Conservation (phyloP, 1,140 invertebrate species). For the Drosophila kikkawai region DNA sequence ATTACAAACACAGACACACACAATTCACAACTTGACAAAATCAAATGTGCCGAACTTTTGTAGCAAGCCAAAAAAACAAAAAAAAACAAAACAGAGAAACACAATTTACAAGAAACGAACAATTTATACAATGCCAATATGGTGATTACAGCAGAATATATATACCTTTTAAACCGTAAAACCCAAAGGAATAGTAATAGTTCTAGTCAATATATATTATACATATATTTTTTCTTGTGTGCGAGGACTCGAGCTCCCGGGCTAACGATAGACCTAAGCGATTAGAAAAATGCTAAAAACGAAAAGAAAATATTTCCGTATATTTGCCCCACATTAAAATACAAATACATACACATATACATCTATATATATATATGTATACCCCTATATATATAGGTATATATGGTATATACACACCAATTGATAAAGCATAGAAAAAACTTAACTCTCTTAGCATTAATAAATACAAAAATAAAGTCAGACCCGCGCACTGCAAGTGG, state of each 20-base stretch:
- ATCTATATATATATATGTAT: conserved; percentile 9
- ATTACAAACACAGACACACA: conserved; percentile 3
- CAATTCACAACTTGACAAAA: conserved; percentile 34
- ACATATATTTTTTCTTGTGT: conserved; percentile 41
- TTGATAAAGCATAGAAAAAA: conserved; percentile 20
- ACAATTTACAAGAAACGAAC: conserved; percentile 47
- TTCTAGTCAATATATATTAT: conserved; percentile 27
- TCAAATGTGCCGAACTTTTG: conserved; percentile 60
- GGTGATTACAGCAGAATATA: conserved; percentile 27
- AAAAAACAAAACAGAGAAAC: neutral
- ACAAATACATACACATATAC: neutral
- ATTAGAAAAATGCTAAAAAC: conserved; percentile 21
- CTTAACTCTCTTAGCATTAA: conserved; percentile 25
- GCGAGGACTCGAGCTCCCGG: conserved; percentile 45
- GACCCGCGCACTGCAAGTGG: conserved; percentile 68
- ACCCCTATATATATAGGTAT: conserved; percentile 11
- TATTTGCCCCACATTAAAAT: conserved; percentile 27
- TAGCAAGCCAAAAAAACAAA: conserved; percentile 25
- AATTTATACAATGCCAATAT: conserved; percentile 48
- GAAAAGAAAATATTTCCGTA: conserved; percentile 9
- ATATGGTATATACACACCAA: conserved; percentile 6
- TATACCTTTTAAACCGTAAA: conserved; percentile 38
- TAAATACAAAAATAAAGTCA: conserved; percentile 15
- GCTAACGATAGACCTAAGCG: conserved; percentile 31
- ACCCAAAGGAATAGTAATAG: conserved; percentile 23